phyloP scores from a whole-genome alignment of 1,140 invertebrate species.

The Brachionus rotundiformis region DNA sequence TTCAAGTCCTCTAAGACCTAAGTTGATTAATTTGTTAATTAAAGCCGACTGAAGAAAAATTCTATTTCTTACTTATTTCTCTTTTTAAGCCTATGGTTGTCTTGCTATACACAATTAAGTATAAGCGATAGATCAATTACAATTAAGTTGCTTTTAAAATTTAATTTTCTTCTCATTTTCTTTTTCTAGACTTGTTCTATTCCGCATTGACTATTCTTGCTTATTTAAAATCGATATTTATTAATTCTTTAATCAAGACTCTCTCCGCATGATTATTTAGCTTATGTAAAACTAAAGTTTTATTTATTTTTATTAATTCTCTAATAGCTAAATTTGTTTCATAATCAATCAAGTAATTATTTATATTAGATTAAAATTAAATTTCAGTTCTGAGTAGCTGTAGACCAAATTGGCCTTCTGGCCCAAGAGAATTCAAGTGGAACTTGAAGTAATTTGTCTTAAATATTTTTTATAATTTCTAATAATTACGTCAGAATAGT shows the following conservation, averaged over 20 bases:
- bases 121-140: slow-evolving; percentile 30
- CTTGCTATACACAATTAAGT: background rate
- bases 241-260: background rate
- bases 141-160: slow-evolving; percentile 25
- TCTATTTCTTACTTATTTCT: background rate
- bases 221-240: slow-evolving; percentile 12
- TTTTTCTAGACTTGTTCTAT: background rate
- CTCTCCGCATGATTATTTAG: background rate
- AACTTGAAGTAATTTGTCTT: too few relatives aligned
- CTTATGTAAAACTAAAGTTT: background rate
- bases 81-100: background rate
- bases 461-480: too few relatives aligned
- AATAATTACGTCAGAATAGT: too few relatives aligned
- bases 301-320: background rate
- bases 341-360: background rate
- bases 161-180: background rate
- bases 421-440: too few relatives aligned
- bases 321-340: background rate
- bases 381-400: too few relatives aligned
- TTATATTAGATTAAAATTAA: background rate
- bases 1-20: slow-evolving; percentile 15
- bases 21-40: slow-evolving; percentile 51
- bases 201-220: slow-evolving; percentile 4
- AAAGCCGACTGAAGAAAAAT: slow-evolving; percentile 19
- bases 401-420: background rate